Conservation (phyloP, 2,797 vertebrate species). For the Ctenopoma kingsleyae region DNA sequence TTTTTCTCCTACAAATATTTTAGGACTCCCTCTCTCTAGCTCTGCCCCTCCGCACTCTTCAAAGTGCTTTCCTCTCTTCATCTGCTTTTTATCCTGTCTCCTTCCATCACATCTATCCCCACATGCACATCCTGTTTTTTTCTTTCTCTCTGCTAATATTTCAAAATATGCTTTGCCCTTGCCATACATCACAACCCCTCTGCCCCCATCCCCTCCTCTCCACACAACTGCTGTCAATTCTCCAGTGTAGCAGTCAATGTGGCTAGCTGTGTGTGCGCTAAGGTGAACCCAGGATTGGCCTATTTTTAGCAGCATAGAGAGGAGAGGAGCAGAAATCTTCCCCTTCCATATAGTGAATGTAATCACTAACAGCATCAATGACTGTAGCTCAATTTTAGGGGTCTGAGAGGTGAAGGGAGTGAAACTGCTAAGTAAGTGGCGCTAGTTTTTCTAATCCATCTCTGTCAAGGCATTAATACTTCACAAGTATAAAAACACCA, state of each 20-base stretch:
- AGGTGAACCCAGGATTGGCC: conserved; percentile 71
- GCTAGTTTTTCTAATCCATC: conserved; percentile 34
- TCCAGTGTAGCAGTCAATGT: conserved; percentile 43
- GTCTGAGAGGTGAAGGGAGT: conserved; percentile 35
- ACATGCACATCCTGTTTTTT: conserved; percentile 26
- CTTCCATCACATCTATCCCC: conserved; percentile 53
- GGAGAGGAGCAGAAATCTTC: conserved; percentile 64
- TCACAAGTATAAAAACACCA: conserved; percentile 25
- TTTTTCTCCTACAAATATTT: conserved; percentile 47
- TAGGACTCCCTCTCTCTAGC: conserved; percentile 30
- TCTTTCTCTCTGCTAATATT: conserved; percentile 46
- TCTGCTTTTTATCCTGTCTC: conserved; percentile 49
- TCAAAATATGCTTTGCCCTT: conserved; percentile 52
- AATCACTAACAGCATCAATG: conserved; percentile 62
- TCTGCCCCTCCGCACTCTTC: conserved; percentile 42
- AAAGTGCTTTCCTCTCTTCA: conserved; percentile 45
- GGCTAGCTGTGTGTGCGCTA: conserved; percentile 32
- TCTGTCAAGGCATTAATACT: conserved; percentile 32
- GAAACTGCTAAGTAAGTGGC: conserved; percentile 21
- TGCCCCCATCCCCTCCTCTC: conserved; percentile 32
- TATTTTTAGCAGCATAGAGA: conserved; percentile 74
- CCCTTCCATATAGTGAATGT: conserved; percentile 59
- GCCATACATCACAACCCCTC: conserved; percentile 16
- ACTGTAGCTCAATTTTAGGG: conserved; percentile 31
- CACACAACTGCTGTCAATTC: conserved; percentile 56